Evolutionary conservation across 1,140 invertebrate genomes (phyloP).

Genomic region (Pachyrhynchus sulphureomaculatus): DNA sequence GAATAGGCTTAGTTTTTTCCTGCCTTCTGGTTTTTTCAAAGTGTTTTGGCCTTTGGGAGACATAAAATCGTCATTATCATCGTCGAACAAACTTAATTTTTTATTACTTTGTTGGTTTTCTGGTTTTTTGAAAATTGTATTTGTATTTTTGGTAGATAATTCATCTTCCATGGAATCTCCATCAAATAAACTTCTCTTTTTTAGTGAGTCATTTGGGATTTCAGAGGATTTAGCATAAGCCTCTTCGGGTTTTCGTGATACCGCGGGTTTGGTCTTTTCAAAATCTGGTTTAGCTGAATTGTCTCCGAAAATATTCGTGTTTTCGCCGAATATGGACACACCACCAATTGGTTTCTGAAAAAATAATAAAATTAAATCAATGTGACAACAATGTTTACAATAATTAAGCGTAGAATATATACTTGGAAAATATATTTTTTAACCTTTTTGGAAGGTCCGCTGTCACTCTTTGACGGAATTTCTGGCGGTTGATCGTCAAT

Average conservation of each 20-base stretch:
- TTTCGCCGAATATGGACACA: slow-evolving; percentile 56
- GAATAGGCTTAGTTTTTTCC: slow-evolving; percentile 27
- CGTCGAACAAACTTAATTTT: slow-evolving; percentile 8
- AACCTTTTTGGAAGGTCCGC: slow-evolving; percentile 30
- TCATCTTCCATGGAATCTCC: slow-evolving; percentile 11
- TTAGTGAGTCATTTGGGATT: neutral
- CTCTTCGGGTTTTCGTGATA: neutral
- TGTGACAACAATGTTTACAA: neutral
- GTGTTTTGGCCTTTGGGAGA: neutral
- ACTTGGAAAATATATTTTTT: slow-evolving; percentile 10
- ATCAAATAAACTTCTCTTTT: slow-evolving; percentile 12
- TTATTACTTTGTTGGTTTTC: neutral
- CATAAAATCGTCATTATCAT: neutral
- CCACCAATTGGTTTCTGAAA: slow-evolving; percentile 60
- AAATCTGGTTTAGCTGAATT: slow-evolving; percentile 13
- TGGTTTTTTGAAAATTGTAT: slow-evolving; percentile 1
- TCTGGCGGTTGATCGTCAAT: slow-evolving; percentile 39
- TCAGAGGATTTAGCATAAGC: too few relatives aligned
- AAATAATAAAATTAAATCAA: slow-evolving; percentile 25
- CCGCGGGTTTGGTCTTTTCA: slow-evolving; percentile 14
- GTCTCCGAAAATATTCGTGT: slow-evolving; percentile 33
- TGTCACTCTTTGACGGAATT: slow-evolving; percentile 29
- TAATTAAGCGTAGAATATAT: neutral
- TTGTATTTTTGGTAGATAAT: slow-evolving; percentile 20
- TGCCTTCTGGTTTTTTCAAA: neutral